Percentiles rank a stretch among this genome's conserved stretches.
phyloP scores from a whole-genome alignment of 2,888 invertebrate genomes.

The Andrena minutula region DNA sequence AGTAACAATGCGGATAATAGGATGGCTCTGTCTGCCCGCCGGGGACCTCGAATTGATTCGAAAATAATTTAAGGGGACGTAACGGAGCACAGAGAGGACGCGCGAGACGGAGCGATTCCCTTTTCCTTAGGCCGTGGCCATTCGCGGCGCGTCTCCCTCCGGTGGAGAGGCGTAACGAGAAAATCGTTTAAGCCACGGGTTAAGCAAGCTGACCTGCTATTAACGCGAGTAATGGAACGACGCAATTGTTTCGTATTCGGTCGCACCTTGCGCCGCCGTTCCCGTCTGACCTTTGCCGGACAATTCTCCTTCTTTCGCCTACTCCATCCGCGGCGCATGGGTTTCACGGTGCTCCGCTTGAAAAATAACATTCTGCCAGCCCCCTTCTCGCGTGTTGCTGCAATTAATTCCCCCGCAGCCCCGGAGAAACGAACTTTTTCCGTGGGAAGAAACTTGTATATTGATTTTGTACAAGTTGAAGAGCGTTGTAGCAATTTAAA shows the following conservation, averaged over 20 bases:
- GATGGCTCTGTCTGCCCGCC: constrained; percentile 48
- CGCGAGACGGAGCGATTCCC: constrained; percentile 26
- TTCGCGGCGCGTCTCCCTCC: constrained; percentile 19
- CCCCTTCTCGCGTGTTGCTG: not conserved
- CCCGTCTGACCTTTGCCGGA: constrained; percentile 2
- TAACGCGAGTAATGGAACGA: constrained; percentile 60
- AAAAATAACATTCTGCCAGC: not conserved
- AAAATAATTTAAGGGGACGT: constrained; percentile 69
- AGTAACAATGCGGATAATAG: constrained; percentile 69
- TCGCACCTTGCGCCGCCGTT: constrained; percentile 34
- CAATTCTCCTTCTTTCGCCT: constrained; percentile 13
- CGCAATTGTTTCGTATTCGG: constrained; percentile 66
- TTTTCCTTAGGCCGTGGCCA: constrained; percentile 16
- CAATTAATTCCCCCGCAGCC: constrained; percentile 17
- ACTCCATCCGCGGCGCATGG: not conserved
- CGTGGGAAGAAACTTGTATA: not conserved
- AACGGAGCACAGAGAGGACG: constrained; percentile 10
- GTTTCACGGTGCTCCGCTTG: not conserved
- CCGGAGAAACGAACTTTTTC: not conserved
- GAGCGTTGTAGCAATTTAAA: not conserved
- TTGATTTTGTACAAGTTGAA: not conserved
- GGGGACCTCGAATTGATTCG: constrained; percentile 63
- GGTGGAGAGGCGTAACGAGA: constrained; percentile 46
- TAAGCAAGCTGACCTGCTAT: constrained; percentile 59
- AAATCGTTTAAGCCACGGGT: constrained; percentile 64